These are phyloP conservation scores for Bombylius discolor DNA, from an alignment of 2,888 invertebrate genomes.

Conservation along the genomic window DNA sequence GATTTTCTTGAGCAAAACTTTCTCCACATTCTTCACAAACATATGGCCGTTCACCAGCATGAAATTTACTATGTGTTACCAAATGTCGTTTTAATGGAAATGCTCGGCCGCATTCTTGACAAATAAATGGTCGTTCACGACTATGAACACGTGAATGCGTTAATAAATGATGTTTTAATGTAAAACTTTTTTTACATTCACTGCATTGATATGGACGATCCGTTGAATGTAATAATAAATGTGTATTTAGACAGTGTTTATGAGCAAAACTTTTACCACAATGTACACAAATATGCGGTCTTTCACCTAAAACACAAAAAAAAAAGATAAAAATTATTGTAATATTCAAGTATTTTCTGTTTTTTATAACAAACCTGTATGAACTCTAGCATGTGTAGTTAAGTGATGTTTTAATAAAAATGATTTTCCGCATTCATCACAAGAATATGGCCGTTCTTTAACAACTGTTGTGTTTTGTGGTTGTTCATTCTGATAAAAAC, in stretches of 20 bases:
- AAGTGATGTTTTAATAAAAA: slow-evolving; percentile 73
- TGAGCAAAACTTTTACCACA: slow-evolving; percentile 72
- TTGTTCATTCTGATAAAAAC: slow-evolving; percentile 28
- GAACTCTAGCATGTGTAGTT: slow-evolving; percentile 69
- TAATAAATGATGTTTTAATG: slow-evolving; percentile 69
- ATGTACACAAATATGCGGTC: slow-evolving; percentile 65
- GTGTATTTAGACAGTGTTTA: slow-evolving; percentile 73
- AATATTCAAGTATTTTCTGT: background rate
- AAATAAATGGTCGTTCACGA: slow-evolving; percentile 67
- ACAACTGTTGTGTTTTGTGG: slow-evolving; percentile 30
- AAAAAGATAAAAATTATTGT: background rate
- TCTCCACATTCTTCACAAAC: slow-evolving; percentile 85
- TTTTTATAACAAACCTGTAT: slow-evolving; percentile 44
- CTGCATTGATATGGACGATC: slow-evolving; percentile 71
- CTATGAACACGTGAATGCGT: slow-evolving; percentile 69
- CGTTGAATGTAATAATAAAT: slow-evolving; percentile 64
- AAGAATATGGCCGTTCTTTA: slow-evolving; percentile 68
- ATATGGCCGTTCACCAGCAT: slow-evolving; percentile 71
- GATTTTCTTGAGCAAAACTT: slow-evolving; percentile 82
- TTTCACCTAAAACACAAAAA: slow-evolving; percentile 41
- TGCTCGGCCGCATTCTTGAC: slow-evolving; percentile 68
- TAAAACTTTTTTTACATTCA: slow-evolving; percentile 78
- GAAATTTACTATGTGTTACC: slow-evolving; percentile 75
- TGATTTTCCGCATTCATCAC: slow-evolving; percentile 71
- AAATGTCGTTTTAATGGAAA: slow-evolving; percentile 71